Conservation (phyloP, 2,113 vertebrate genomes). For the Xenopus tropicalis region DNA sequence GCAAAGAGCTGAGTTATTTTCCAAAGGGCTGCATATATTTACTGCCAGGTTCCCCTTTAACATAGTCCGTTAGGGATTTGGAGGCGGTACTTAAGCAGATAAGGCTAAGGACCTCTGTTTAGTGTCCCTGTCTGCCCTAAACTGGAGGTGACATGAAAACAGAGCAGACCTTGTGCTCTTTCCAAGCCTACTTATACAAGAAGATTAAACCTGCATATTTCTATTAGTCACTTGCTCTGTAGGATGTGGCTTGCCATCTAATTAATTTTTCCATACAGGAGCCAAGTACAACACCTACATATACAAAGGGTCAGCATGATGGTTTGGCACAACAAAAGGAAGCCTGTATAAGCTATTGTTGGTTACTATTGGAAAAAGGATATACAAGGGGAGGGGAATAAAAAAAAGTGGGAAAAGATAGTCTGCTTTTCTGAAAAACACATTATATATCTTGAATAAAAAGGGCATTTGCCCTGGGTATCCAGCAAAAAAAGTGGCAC, state of each 20-base stretch:
- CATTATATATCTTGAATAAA: too few species aligned
- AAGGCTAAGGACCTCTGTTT: slow-evolving; percentile 27
- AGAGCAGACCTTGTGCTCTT: slow-evolving; percentile 41
- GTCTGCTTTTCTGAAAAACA: neutral
- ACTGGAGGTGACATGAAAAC: slow-evolving; percentile 40
- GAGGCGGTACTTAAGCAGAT: slow-evolving; percentile 37
- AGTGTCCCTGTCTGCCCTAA: slow-evolving; percentile 32
- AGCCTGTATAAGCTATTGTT: slow-evolving; percentile 4
- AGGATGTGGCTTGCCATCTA: slow-evolving; percentile 42
- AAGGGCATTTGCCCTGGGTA: too few species aligned
- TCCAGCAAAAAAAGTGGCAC: too few species aligned
- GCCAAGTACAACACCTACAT: slow-evolving; percentile 28
- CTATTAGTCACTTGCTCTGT: slow-evolving; percentile 27
- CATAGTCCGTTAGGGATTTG: slow-evolving; percentile 4
- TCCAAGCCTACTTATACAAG: slow-evolving; percentile 29
- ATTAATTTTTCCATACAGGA: slow-evolving; percentile 38
- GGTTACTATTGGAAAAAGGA: slow-evolving; percentile 16
- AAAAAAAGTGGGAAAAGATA: too few species aligned
- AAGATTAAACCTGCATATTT: slow-evolving; percentile 37
- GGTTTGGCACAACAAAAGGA: neutral
- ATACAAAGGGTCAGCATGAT: neutral
- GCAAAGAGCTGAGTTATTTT: too few species aligned
- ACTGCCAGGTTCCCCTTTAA: too few species aligned
- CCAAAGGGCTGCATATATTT: too few species aligned
- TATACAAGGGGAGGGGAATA: slow-evolving; percentile 24